Evolutionary conservation across 2,113 vertebrate species (phyloP), one percentile per base, ranked within the genome.

Genomic region (Oriolus oriolus): DNA sequence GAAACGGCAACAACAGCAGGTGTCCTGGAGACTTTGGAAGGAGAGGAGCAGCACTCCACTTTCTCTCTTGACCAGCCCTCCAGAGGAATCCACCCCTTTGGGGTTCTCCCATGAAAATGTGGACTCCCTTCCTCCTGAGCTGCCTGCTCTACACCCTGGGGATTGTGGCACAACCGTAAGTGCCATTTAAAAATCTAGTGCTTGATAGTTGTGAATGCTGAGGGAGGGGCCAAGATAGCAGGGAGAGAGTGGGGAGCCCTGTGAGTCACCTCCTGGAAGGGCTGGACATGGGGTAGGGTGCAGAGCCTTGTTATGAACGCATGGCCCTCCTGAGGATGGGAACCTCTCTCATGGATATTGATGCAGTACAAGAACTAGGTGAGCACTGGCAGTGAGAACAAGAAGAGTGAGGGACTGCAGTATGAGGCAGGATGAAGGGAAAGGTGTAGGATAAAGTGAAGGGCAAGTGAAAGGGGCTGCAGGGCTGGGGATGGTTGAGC

Each of bases 151-250:
- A 15, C 44, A 16, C 5, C 56, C 18, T 96, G 64, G 24, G 64
- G 39, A 87, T 71, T 75, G 39, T 37, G 37, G 93, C 93, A 92
- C 68, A 94, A 84, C 96, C 85, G 93, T 97, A 93, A 97, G 96
- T 56, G 59, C 22, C n/a, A 7, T 60, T 80, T 47, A 39, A 86
- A 88, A 49, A 54, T 23, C 27, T 70, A 22, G 7, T 64, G 27
- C n/a, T 26, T 45, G 26, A 30, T 39, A 74, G 27, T 6, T 70
- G 31, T 91, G 79, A 49, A 52, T 81, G 44, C 41, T 78, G 76
- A 90, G 47, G 35, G 39, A 87, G 63, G 61, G 69, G 24, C 16
- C 61, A 80, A 52, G 63, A 20, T 10, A 85, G 24, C 30, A 33
- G 35, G 42, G 42, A 82, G 18, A 60, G 41, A 63, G 11, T 0